Percentiles rank a stretch among this genome's conserved stretches.
Evolutionary conservation across 2,113 vertebrate genomes (phyloP).

Genomic region (Peromyscus californicus): DNA sequence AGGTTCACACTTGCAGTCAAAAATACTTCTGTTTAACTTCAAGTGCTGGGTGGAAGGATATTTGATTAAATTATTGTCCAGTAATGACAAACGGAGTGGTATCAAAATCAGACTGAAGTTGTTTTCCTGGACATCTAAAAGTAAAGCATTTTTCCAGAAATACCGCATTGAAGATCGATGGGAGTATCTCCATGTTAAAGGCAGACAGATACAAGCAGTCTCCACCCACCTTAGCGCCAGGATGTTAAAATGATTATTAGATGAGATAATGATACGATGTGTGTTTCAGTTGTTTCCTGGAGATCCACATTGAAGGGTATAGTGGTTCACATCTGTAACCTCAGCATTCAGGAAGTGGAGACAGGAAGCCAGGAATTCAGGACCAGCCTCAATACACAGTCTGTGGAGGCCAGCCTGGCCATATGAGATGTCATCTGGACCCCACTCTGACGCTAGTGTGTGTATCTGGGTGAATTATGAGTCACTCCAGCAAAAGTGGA

Average conservation of each 20-base stretch:
- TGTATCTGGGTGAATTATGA: neutral
- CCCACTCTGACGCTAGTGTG: neutral
- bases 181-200: too few relatives aligned
- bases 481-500: neutral
- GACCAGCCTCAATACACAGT: neutral
- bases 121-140: neutral
- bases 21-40: neutral
- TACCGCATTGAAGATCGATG: neutral
- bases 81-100: neutral
- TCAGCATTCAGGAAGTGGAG: neutral
- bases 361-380: neutral
- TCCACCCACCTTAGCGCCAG: neutral
- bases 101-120: slow-evolving; percentile 28
- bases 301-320: neutral
- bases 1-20: too few relatives aligned
- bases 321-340: neutral
- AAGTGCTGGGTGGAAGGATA: neutral
- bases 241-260: neutral
- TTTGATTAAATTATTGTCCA: neutral
- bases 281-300: neutral
- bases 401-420: too few relatives aligned
- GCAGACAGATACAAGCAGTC: neutral
- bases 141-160: neutral
- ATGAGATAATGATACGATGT: neutral
- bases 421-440: neutral